phyloP scores from a whole-genome alignment of 1,140 invertebrate genomes.

The Drosophila mayri region DNA sequence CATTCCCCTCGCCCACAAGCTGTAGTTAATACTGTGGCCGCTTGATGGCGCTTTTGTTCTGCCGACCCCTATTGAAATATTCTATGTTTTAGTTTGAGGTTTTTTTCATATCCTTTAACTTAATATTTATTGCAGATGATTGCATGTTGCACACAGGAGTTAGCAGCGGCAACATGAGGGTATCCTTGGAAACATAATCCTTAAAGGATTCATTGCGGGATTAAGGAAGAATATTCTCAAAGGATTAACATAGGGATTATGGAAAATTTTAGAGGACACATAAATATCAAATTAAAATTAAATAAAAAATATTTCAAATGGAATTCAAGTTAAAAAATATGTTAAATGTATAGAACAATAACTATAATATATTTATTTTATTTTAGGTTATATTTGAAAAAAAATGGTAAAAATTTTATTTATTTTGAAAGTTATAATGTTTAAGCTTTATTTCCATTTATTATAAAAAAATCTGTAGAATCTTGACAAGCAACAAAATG shows the following conservation, averaged over 20 bases:
- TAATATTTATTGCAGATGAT: conserved; percentile 64
- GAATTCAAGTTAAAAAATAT: no score
- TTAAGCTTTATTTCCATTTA: no score
- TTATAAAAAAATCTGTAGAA: background rate
- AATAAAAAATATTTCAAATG: no score
- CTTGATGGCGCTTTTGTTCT: no score
- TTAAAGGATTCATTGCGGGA: background rate
- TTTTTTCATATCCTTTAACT: conserved; percentile 45
- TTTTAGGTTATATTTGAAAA: no score
- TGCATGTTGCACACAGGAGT: conserved; percentile 37
- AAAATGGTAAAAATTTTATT: background rate
- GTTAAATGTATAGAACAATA: no score
- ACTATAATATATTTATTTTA: no score
- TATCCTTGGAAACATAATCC: conserved; percentile 1
- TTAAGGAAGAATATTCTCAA: background rate
- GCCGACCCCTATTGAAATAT: no score
- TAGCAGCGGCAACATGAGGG: background rate
- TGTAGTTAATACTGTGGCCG: no score
- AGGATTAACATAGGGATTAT: background rate
- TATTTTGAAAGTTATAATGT: background rate
- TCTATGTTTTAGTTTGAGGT: conserved; percentile 12
- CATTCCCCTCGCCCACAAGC: no score
- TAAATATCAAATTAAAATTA: background rate
- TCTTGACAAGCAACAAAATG: conserved; percentile 16
- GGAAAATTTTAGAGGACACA: no score